Base-by-base conservation (phyloP, 64 coral and sea anemone species). In the Montipora cactus region DNA sequence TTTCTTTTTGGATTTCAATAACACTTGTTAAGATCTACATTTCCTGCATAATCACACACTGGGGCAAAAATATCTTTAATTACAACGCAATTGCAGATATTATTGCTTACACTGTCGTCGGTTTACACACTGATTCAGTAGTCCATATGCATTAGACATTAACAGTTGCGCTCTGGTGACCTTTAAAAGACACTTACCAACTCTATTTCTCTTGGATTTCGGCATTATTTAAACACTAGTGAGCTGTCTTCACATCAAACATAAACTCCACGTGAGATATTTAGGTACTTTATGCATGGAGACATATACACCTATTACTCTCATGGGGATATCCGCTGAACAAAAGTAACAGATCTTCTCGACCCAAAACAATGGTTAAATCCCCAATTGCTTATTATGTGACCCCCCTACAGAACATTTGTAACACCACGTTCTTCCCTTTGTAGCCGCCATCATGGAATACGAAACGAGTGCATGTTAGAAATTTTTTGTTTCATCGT, bases 381-480 rank as follows among this genome's bases (percentile, higher is more conserved):
- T 12, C 81, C 88, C 95, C 89, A 67, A 88, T 81, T 95, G 4
- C 53, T 15, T 49, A 66, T 45, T 75, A 48, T 8, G 3, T 51
- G 13, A 11, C 81, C 93, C 93, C 93, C 89, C 80, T 81, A 87
- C 49, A 82, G 57, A 22, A 15, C 37, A 83, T 93, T 95, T 95
- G 90, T 94, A 93, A 90, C 87, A 98, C 94, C 96, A 98, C 96
- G 96, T 98, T 98, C 96, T 93, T 79, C 58, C 83, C 94, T 98
- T 93, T 95, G 25, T 90, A 49, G 96, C 94, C 93, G 96, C 96
- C 90, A 98, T 98, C 79, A 98, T 98, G 80, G 84, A 44, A 87
- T 22, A 72, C 53, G 46, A 9, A 5, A 1, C 9, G 80, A 28
- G 13, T 2, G 45, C 8, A 13, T 68, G 18, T 2, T 16, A 11